Evolutionary conservation across 2,113 vertebrate genomes (phyloP).

Genomic region (Rhynchomys soricoides): DNA sequence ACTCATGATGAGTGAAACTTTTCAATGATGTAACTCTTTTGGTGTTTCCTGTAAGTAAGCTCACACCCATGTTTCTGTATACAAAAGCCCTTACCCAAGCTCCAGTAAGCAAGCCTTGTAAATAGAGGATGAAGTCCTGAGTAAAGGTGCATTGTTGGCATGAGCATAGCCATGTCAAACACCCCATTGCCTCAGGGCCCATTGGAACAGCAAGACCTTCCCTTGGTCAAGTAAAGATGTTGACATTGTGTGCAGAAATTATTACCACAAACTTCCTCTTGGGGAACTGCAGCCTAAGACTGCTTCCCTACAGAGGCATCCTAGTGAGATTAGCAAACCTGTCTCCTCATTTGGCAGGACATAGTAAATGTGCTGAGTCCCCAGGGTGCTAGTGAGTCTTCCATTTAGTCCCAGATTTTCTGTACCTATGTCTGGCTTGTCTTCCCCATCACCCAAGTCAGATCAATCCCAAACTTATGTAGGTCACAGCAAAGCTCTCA

Average conservation of each 20-base stretch:
- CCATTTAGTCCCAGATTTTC: neutral
- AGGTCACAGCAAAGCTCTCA: neutral
- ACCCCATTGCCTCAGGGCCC: neutral
- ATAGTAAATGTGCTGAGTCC: neutral
- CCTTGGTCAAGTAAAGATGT: neutral
- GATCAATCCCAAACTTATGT: neutral
- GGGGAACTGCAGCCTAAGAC: neutral
- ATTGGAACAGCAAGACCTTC: neutral
- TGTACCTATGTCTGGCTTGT: neutral
- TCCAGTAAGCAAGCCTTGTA: neutral
- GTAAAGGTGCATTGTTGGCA: neutral
- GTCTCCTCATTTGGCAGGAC: neutral
- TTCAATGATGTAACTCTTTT: neutral
- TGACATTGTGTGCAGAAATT: neutral
- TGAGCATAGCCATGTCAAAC: neutral
- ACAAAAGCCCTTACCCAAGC: neutral
- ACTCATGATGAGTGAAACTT: neutral
- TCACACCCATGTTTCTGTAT: neutral
- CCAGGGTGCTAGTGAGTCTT: neutral
- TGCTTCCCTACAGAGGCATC: neutral
- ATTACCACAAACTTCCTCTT: neutral
- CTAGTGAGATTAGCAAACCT: neutral
- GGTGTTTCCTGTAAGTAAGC: neutral
- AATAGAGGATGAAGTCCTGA: neutral
- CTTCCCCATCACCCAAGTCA: neutral